Percentiles rank a stretch among this genome's conserved stretches.
These are phyloP conservation scores for Atrina japonica DNA, from an alignment of 2,888 invertebrate species.

Conservation along the genomic window DNA sequence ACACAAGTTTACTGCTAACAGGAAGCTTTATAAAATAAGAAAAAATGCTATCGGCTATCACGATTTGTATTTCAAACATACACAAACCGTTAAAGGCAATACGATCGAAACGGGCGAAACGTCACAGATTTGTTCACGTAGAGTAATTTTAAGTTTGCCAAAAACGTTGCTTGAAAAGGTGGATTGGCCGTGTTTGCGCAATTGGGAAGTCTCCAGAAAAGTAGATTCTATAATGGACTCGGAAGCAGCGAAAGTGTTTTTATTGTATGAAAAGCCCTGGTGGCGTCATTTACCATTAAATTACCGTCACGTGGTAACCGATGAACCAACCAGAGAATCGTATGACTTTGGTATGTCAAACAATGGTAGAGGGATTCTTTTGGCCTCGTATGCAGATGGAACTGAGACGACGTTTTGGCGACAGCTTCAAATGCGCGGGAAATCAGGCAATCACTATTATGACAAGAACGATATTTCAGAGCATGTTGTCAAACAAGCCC, in stretches of 20 bases:
- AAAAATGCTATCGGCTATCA: background rate
- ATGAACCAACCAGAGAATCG: conserved; percentile 36
- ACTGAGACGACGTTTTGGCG: conserved; percentile 36
- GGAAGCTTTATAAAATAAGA: conserved; percentile 10
- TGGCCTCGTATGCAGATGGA: conserved; percentile 37
- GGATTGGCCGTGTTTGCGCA: conserved; percentile 29
- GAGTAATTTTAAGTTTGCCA: conserved; percentile 42
- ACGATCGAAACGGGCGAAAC: background rate
- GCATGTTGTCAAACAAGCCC: conserved; percentile 25
- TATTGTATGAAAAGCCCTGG: conserved; percentile 43
- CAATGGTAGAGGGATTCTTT: conserved; percentile 36
- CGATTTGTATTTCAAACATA: conserved; percentile 5
- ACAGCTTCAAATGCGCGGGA: conserved; percentile 32
- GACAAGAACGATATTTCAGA: conserved; percentile 9
- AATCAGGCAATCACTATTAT: background rate
- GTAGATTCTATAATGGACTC: conserved; percentile 20
- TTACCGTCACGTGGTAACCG: conserved; percentile 23
- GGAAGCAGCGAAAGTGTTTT: conserved; percentile 33
- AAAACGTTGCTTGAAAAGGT: conserved; percentile 26
- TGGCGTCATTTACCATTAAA: conserved; percentile 24
- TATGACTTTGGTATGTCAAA: conserved; percentile 45
- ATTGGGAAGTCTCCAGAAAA: background rate
- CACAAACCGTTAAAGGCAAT: conserved; percentile 10
- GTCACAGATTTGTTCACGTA: conserved; percentile 24
- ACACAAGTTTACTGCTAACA: conserved; percentile 2